These are phyloP conservation scores for Plagiodera versicolora DNA, from an alignment of 2,888 invertebrate genomes.

Conservation along the genomic window DNA sequence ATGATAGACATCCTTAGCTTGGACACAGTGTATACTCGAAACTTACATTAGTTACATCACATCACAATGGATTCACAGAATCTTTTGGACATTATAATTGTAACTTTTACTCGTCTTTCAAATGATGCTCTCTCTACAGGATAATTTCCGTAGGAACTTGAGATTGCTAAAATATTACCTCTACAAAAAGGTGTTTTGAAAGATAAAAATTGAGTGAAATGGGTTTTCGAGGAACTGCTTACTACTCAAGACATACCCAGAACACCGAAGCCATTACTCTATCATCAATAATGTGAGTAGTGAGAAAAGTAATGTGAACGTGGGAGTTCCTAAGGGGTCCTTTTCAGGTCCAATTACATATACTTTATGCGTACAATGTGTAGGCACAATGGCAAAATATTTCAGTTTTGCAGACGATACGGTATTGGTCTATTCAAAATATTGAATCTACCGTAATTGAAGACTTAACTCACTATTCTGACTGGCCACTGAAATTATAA, in stretches of 20 bases:
- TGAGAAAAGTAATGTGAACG: neutral
- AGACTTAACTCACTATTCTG: neutral
- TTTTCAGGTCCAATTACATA: neutral
- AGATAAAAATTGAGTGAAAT: no score
- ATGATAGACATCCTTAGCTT: no score
- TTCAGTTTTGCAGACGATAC: neutral
- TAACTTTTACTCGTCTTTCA: no score
- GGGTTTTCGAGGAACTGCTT: neutral
- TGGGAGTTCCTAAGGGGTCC: neutral
- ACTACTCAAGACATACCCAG: neutral
- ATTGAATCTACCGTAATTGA: neutral
- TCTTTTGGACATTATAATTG: no score
- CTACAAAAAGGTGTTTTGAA: no score
- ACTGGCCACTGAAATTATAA: no score
- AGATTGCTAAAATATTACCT: no score
- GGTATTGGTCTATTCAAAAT: neutral
- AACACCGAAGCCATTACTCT: neutral
- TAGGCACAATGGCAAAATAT: neutral
- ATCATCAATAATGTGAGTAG: neutral
- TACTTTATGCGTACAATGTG: neutral
- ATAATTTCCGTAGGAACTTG: no score
- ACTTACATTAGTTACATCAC: no score
- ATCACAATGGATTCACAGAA: no score
- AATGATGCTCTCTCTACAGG: no score
- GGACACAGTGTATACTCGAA: no score